Conservation (phyloP, 1,140 invertebrate species). For the Mamestra configurata region DNA sequence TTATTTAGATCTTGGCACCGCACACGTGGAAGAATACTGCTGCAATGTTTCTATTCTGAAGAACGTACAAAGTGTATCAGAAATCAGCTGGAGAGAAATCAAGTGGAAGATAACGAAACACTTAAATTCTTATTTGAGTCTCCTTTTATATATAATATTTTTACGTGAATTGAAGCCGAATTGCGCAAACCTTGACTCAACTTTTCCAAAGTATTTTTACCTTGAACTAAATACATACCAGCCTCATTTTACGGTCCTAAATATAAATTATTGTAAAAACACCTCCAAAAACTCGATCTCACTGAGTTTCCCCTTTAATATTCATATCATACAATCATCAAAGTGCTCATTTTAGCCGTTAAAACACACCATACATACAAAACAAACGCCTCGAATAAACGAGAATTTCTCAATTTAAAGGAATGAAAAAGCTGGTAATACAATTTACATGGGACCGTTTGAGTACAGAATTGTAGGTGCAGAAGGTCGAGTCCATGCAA, state of each 20-base stretch:
- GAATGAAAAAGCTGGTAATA: constrained; percentile 40
- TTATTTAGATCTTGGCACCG: constrained; percentile 23
- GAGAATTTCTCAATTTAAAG: constrained; percentile 35
- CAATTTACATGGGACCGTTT: constrained; percentile 32
- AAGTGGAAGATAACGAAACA: no score
- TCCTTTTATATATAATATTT: no score
- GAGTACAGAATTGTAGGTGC: background rate
- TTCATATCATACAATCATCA: background rate
- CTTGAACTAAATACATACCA: no score
- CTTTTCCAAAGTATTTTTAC: no score
- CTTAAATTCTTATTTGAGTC: no score
- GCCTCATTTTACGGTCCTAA: background rate
- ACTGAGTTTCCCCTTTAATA: background rate
- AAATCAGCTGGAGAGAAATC: background rate
- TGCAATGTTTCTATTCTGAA: background rate
- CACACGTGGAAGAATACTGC: background rate
- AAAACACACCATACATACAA: constrained; percentile 9
- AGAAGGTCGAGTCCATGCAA: background rate
- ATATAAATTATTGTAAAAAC: background rate
- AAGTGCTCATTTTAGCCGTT: constrained; percentile 4
- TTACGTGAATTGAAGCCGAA: no score
- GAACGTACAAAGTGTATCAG: background rate
- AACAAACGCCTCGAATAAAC: background rate
- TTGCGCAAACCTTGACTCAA: no score
- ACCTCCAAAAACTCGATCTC: constrained; percentile 1